Evolutionary conservation across 2,888 invertebrate genomes (phyloP), one percentile per base, ranked within the genome.

Genomic region (Tholera decimalis): DNA sequence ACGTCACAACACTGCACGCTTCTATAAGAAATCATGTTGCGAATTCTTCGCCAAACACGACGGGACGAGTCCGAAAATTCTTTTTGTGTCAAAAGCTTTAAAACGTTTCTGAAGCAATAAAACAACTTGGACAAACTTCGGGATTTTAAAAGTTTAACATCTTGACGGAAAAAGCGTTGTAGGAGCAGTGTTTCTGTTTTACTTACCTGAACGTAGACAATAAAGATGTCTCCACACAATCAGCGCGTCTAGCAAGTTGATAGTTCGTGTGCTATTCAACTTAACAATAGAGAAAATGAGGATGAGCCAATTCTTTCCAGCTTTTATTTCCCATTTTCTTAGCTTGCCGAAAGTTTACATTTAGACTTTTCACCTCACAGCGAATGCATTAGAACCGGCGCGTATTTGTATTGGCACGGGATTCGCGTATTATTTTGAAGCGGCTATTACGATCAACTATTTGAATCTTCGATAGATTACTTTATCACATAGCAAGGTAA

Each of bases 231-330:
- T 92, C 90, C 92, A 90, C 91, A 92, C 92, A 93, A 93, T 93
- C 94, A 92, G 88, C 87, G 86, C 87, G 87, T 88, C 92, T 89
- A 88, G 90, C 90, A 91, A 93, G 86, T 94, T 92, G 93, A 93
- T 93, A 94, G 93, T 94, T 93, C 90, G 89, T 91, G 88, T 89
- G 87, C 91, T 88, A 92, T 93, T 94, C 93, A 92, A 92, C 91
- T 92, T 91, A 90, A 95, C 94, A 95, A 95, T 94, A 88, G 93
- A 90, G 90, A 92, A 92, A 94, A 95, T 94, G 93, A 93, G 91
- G 91, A 93, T 89, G 84, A 91, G 91, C 92, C 93, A 93, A 93
- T 93, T 93, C 92, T 91, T 92, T 89, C 88, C 88, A 89, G 90
- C 91, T 91, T 93, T 94, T 92, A 92, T 91, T 88, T 87, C 81